Conservation (phyloP, 2,113 vertebrate genomes). For the Astatoreochromis straeleni region DNA sequence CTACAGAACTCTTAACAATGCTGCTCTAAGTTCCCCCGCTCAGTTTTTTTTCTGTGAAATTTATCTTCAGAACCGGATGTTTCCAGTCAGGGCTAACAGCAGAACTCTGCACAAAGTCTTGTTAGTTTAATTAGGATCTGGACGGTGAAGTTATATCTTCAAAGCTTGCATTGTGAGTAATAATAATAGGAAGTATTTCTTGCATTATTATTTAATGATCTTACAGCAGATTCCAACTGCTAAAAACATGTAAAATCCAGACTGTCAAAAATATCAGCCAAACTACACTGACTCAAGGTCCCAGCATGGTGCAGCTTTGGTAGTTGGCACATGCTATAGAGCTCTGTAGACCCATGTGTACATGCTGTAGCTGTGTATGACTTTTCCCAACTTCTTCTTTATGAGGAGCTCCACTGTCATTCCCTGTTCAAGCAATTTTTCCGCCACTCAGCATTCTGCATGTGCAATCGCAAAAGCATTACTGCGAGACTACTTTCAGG, state of each 20-base stretch:
- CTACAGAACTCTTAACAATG: not conserved
- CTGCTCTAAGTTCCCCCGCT: not conserved
- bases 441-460: accelerated
- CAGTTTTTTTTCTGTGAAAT: not conserved
- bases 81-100: not conserved
- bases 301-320: not conserved
- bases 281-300: accelerated
- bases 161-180: not conserved
- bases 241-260: not conserved
- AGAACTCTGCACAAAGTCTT: not conserved
- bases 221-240: not conserved
- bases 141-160: not conserved
- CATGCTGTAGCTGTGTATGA: not conserved
- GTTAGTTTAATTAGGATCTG: not conserved
- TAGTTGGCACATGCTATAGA: not conserved
- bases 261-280: not conserved
- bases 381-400: not conserved
- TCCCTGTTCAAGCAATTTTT: not conserved
- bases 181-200: not conserved
- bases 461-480: accelerated
- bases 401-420: not conserved
- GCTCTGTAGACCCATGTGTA: not conserved
- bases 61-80: not conserved
- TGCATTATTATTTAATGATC: not conserved
- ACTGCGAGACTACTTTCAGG: not conserved